A percentile compares a stretch with the other conserved stretches of the same genome.
Conservation (phyloP, 2,888 invertebrate genomes). For the Acrobasis repandana region DNA sequence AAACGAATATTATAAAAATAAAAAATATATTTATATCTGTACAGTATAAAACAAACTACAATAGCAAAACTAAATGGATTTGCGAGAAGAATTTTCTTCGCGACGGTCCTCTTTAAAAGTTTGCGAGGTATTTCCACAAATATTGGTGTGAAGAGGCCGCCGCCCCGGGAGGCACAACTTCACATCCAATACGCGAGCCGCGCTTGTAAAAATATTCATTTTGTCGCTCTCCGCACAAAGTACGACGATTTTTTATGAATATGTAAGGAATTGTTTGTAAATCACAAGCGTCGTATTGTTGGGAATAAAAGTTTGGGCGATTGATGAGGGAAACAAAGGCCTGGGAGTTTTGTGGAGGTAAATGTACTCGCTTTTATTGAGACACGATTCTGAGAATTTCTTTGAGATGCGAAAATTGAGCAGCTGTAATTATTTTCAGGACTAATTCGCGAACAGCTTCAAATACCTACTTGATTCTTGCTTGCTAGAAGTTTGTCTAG, state of each 20-base stretch:
- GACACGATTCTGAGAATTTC: neutral
- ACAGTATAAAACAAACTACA: slow-evolving; percentile 8
- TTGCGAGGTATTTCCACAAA: slow-evolving; percentile 63
- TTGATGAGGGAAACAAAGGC: slow-evolving; percentile 4
- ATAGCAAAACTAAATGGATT: slow-evolving; percentile 43
- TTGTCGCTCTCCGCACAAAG: slow-evolving; percentile 49
- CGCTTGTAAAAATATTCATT: slow-evolving; percentile 70
- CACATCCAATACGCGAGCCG: slow-evolving; percentile 56
- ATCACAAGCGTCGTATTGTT: slow-evolving; percentile 23
- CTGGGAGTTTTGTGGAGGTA: neutral
- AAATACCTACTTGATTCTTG: too few relatives aligned
- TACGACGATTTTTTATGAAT: slow-evolving; percentile 39
- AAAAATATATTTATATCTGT: neutral
- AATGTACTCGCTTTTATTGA: neutral
- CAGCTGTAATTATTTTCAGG: too few relatives aligned
- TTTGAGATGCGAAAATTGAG: neutral
- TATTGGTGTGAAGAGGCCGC: slow-evolving; percentile 60
- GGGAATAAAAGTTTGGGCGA: slow-evolving; percentile 17
- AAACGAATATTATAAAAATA: too few relatives aligned
- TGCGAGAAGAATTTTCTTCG: slow-evolving; percentile 45
- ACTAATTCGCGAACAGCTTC: too few relatives aligned
- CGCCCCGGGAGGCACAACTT: slow-evolving; percentile 50
- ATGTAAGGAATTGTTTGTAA: slow-evolving; percentile 34
- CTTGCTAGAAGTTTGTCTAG: too few relatives aligned
- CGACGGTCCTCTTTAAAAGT: slow-evolving; percentile 56